Evolutionary conservation across 2,888 invertebrate genomes (phyloP).

Genomic region (Polydrusus cervinus): DNA sequence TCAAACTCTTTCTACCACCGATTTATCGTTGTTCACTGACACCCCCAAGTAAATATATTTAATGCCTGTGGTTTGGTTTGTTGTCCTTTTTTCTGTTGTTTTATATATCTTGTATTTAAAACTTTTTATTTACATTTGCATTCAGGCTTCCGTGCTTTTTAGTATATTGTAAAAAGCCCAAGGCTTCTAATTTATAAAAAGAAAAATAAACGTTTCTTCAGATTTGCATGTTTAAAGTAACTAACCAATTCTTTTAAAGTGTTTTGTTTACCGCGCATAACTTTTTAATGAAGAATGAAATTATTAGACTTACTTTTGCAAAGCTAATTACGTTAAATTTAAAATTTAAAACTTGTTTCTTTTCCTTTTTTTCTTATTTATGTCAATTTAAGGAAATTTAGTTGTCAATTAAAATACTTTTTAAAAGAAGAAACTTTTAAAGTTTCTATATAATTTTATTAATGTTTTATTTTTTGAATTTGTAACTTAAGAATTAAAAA

Average conservation of each 20-base stretch:
- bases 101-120: not conserved
- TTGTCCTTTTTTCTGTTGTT: not conserved
- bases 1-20: no score
- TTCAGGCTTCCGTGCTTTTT: conserved; percentile 1
- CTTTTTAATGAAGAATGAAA: conserved; percentile 37
- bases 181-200: not conserved
- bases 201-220: conserved; percentile 11
- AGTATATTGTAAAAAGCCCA: not conserved
- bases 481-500: not conserved
- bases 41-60: no score
- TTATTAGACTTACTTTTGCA: conserved; percentile 28
- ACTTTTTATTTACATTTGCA: conserved; percentile 11
- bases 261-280: conserved; percentile 17
- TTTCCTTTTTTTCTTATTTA: not conserved
- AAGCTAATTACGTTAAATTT: conserved; percentile 20
- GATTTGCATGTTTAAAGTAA: conserved; percentile 8
- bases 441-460: not conserved
- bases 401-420: not conserved
- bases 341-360: conserved; percentile 17
- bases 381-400: conserved; percentile 12
- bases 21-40: not conserved
- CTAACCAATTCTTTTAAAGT: conserved; percentile 7
- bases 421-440: not conserved
- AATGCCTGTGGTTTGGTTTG: not conserved
- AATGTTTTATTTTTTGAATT: not conserved